Base-by-base conservation (phyloP, 2,113 vertebrate genomes). In the Oncorhynchus gorbuscha region DNA sequence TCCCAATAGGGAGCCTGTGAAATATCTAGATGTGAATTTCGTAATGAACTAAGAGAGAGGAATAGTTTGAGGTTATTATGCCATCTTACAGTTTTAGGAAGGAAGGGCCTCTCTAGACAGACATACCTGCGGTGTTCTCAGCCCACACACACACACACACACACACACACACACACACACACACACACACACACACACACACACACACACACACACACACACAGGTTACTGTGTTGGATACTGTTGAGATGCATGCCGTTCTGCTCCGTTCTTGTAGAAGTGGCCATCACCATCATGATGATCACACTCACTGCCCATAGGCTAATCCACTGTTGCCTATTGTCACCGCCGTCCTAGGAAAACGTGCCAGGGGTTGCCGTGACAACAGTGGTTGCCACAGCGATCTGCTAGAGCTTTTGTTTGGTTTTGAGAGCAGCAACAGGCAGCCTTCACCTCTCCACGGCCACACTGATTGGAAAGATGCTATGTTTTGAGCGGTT, bases 241-340 rank as follows among this genome's bases (percentile, higher is more conserved):
- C 11, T 51, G 49, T 16, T 51, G 49, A 51, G 49, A 51, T 14
- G 49, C 39, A 16, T 51, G 49, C 49, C 0, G 1, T 51, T 51
- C 49, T 51, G 49, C 49, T 51, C 49, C 12, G 1, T 16, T 51
- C 49, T 79, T 79, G 84, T 78, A 79, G 59, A 76, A 87, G 80
- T 80, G 81, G 83, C 84, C 85, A 85, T 89, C 89, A 82, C 76
- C 71, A 79, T 89, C 77, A 87, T 89, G 86, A 79, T 71, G 67
- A 88, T 85, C 81, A 85, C 86, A 69, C 78, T 49, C 48, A 78
- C 71, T 69, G 76, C 78, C 87, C 83, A 30, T 28, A 30, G 82
- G 82, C 83, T 83, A 85, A 45, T 12, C 9, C 39, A 45, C 39
- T 45, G 39, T 45, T 45, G 39, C 39, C 82, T 88, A 58, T 78